These are phyloP conservation scores for Recurvirostra avosetta DNA, from an alignment of 2,113 vertebrate species.

Conservation along the genomic window DNA sequence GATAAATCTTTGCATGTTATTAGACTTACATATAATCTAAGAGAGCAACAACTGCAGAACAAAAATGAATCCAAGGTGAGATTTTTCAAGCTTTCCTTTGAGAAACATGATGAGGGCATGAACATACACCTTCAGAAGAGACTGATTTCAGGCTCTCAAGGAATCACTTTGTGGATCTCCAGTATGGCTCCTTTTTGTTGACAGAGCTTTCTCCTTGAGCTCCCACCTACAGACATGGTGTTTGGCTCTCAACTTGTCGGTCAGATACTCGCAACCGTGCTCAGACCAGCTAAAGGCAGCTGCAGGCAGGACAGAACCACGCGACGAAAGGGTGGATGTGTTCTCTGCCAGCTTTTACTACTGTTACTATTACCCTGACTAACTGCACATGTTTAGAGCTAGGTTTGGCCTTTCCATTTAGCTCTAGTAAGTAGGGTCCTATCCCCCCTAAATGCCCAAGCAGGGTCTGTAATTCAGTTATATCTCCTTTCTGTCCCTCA, in stretches of 20 bases:
- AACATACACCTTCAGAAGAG: background rate
- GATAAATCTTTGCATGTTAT: background rate
- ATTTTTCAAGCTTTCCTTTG: background rate
- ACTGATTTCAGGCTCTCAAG: background rate
- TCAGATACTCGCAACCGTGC: rapidly evolving
- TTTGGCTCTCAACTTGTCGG: rapidly evolving
- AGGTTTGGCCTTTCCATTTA: background rate
- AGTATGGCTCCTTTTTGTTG: background rate
- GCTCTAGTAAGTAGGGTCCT: background rate
- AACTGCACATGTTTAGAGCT: background rate
- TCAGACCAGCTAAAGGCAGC: background rate
- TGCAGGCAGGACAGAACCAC: background rate
- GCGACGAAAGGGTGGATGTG: rapidly evolving
- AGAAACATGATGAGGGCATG: background rate
- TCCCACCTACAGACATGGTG: background rate
- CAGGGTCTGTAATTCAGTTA: background rate
- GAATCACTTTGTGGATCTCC: background rate
- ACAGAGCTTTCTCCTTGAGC: background rate
- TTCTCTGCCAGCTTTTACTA: background rate
- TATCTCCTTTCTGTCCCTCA: background rate
- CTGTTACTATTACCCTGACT: background rate
- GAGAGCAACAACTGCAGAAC: background rate
- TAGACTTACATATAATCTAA: background rate
- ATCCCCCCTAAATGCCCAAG: background rate
- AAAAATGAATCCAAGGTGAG: background rate